Percentiles rank a stretch among this genome's conserved stretches.
phyloP scores from a whole-genome alignment of 2,113 vertebrate species.

The Clinocottus analis region DNA sequence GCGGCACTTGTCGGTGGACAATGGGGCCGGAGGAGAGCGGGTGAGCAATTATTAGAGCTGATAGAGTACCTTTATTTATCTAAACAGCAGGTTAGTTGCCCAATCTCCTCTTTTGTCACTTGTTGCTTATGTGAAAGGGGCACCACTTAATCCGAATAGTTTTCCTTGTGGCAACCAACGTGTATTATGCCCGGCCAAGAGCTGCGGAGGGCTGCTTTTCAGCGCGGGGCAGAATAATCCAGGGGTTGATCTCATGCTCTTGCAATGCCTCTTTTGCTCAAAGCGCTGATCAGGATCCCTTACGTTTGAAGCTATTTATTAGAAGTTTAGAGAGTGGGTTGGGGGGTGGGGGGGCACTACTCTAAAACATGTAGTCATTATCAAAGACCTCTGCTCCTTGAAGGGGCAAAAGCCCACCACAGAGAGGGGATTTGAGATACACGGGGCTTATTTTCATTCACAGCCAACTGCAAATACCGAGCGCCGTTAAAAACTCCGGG shows the following conservation, averaged over 20 bases:
- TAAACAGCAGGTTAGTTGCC: conserved; percentile 97
- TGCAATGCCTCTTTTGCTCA: conserved; percentile 77
- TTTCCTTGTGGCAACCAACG: conserved; percentile 72
- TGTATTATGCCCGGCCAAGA: conserved; percentile 74
- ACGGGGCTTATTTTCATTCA: conserved; percentile 67
- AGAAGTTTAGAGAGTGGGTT: conserved; percentile 45
- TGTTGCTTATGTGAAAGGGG: conserved; percentile 92
- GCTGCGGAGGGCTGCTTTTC: conserved; percentile 77
- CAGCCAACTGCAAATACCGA: conserved; percentile 51
- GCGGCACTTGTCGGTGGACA: conserved; percentile 93
- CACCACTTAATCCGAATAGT: conserved; percentile 80
- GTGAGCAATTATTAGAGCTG: conserved; percentile 97
- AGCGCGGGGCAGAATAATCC: conserved; percentile 74
- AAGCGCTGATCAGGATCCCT: conserved; percentile 77
- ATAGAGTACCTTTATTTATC: conserved; percentile 98
- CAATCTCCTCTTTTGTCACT: conserved; percentile 93
- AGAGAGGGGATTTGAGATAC: conserved; percentile 73
- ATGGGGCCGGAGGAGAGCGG: conserved; percentile 88
- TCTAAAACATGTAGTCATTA: conserved; percentile 76
- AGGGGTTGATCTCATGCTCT: conserved; percentile 82
- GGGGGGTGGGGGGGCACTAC: not conserved
- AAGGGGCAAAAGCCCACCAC: conserved; percentile 77
- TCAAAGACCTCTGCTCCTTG: conserved; percentile 79
- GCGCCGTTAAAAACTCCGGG: conserved; percentile 26
- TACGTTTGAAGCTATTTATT: conserved; percentile 81